Conservation (phyloP, 2,888 invertebrate species). For the Hypselothyrea guttata region DNA sequence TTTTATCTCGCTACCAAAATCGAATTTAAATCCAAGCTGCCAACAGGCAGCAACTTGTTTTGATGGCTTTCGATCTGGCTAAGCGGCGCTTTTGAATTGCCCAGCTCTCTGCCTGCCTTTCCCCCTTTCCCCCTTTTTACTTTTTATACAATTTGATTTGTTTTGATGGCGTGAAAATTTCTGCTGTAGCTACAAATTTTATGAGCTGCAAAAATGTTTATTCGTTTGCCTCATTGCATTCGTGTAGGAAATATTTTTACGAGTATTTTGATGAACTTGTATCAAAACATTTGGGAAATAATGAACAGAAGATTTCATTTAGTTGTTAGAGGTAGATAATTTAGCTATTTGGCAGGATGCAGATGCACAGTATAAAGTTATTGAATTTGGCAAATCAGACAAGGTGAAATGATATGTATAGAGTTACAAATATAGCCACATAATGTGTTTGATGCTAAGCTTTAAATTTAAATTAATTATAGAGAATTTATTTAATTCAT, state of each 20-base stretch:
- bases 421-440: too few species aligned
- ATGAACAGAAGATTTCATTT: not conserved
- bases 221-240: conserved; percentile 23
- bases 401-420: too few species aligned
- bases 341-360: too few species aligned
- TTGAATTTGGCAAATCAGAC: too few species aligned
- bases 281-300: conserved; percentile 10
- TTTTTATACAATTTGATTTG: conserved; percentile 45
- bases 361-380: too few species aligned
- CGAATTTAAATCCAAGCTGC: conserved; percentile 68
- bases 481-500: too few species aligned
- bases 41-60: conserved; percentile 58
- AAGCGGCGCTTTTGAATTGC: conserved; percentile 57
- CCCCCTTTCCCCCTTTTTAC: not conserved
- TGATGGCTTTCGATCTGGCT: conserved; percentile 54
- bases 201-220: conserved; percentile 38
- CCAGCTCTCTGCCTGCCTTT: conserved; percentile 21
- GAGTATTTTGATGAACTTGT: conserved; percentile 4
- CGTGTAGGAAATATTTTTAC: not conserved
- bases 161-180: conserved; percentile 61
- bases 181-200: conserved; percentile 30
- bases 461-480: too few species aligned
- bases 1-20: conserved; percentile 71
- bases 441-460: too few species aligned
- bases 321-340: too few species aligned